A percentile compares a stretch with the other conserved stretches of the same genome.
phyloP scores from a whole-genome alignment of 2,113 vertebrate genomes.

The Tachysurus fulvidraco region DNA sequence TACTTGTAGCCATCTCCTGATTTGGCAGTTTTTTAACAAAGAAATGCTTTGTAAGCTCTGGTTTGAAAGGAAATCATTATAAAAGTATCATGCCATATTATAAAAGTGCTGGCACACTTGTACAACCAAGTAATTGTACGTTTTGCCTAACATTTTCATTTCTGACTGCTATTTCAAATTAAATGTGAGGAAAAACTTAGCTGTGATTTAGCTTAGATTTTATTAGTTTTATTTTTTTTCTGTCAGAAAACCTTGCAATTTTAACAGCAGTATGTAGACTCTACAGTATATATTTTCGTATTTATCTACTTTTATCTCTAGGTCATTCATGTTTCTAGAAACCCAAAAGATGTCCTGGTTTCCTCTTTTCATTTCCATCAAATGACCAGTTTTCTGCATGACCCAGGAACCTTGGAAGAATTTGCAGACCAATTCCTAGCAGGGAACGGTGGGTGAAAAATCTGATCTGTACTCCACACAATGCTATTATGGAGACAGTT shows the following conservation, averaged over 20 bases:
- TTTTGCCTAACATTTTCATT: neutral
- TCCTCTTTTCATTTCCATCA: constrained; percentile 77
- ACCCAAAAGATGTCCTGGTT: constrained; percentile 74
- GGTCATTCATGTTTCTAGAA: constrained; percentile 74
- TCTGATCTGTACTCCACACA: neutral
- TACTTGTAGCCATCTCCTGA: no score
- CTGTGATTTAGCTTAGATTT: neutral
- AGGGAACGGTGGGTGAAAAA: constrained; percentile 65
- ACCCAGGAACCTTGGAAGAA: constrained; percentile 76
- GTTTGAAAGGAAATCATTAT: no score
- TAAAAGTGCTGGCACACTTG: no score
- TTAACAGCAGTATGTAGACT: neutral
- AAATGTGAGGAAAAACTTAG: neutral
- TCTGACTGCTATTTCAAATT: neutral
- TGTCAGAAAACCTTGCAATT: neutral
- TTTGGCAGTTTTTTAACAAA: no score
- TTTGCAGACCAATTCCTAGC: constrained; percentile 72
- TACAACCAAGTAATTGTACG: no score
- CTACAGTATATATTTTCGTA: neutral
- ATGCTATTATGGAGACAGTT: neutral
- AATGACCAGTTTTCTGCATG: constrained; percentile 73
- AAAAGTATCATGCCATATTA: no score
- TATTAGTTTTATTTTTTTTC: neutral
- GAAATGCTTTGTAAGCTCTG: no score
- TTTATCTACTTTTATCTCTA: constrained; percentile 35